Percentiles rank a stretch among this genome's conserved stretches.
Evolutionary conservation across 2,888 invertebrate species (phyloP).

Genomic region (Aromia moschata): DNA sequence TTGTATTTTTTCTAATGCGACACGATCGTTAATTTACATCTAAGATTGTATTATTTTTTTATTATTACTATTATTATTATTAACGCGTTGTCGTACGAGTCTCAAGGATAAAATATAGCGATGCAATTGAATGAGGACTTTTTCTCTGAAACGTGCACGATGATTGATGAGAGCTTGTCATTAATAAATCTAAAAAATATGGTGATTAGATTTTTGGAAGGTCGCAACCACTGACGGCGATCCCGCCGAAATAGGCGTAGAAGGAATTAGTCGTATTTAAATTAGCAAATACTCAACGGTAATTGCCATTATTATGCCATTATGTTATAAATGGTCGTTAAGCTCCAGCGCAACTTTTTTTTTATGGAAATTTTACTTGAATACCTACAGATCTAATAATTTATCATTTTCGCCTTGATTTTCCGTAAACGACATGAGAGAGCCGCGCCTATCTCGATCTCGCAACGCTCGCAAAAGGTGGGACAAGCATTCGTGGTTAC

Average conservation of each 20-base stretch:
- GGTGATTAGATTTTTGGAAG: conserved; percentile 36
- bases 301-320: conserved; percentile 20
- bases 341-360: conserved; percentile 10
- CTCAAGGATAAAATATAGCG: conserved; percentile 20
- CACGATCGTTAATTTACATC: conserved; percentile 12
- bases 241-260: conserved; percentile 21
- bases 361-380: conserved; percentile 12
- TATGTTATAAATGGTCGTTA: conserved; percentile 18
- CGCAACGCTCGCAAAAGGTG: too few species aligned
- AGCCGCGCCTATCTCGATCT: too few species aligned
- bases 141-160: conserved; percentile 12
- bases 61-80: too few species aligned
- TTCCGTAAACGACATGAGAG: neutral
- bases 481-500: too few species aligned
- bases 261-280: conserved; percentile 21
- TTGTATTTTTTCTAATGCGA: conserved; percentile 20
- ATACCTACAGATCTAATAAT: conserved; percentile 3
- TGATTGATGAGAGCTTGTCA: conserved; percentile 24
- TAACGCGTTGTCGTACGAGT: conserved; percentile 32
- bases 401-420: conserved; percentile 8
- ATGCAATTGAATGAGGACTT: conserved; percentile 24
- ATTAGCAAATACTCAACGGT: conserved; percentile 18
- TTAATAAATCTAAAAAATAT: conserved; percentile 39
- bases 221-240: conserved; percentile 14
- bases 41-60: conserved; percentile 18